These are phyloP conservation scores for Bos indicus DNA, from an alignment of 2,113 vertebrate genomes.

Conservation along the genomic window DNA sequence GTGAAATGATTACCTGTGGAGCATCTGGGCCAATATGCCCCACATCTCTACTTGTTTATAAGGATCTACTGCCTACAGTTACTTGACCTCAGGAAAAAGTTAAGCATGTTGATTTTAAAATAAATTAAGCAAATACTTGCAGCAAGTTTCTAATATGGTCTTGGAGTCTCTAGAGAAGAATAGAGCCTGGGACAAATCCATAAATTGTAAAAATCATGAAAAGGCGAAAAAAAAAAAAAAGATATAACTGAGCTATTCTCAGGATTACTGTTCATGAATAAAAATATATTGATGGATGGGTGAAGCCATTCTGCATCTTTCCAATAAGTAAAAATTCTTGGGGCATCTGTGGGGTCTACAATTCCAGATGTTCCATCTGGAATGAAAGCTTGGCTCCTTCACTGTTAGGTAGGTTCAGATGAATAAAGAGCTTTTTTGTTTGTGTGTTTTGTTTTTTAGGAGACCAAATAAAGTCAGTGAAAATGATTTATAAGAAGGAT, in stretches of 20 bases:
- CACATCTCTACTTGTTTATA: neutral
- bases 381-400: fast-evolving
- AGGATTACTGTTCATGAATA: neutral
- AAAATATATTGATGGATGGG: neutral
- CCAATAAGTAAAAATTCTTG: neutral
- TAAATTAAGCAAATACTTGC: neutral
- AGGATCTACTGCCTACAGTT: neutral
- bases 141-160: neutral
- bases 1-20: neutral
- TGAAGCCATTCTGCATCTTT: neutral
- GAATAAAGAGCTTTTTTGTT: neutral
- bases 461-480: neutral
- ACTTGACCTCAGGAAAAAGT: neutral
- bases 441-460: neutral
- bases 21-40: no score
- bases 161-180: neutral
- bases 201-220: neutral
- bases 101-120: neutral
- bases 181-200: neutral
- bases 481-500: neutral
- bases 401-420: neutral
- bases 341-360: neutral
- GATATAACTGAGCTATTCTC: neutral
- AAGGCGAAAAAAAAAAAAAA: neutral
- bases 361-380: neutral